Percentiles rank a stretch among this genome's conserved stretches.
Conservation (phyloP, 2,113 vertebrate genomes). For the Gracilinanus agilis region DNA sequence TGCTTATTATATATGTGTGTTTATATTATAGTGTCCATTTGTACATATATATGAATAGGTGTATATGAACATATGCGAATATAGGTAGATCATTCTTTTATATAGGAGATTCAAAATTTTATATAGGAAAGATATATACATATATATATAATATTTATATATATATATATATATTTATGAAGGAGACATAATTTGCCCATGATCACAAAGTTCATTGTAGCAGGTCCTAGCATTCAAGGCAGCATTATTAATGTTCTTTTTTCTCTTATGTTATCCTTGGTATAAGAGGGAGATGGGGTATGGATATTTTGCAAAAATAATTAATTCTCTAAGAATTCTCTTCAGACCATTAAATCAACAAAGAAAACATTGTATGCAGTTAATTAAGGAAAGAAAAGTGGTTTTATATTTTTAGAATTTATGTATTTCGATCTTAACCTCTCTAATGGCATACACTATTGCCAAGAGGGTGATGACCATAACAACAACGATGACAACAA, state of each 20-base stretch:
- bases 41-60: too few species aligned
- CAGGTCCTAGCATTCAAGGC: neutral
- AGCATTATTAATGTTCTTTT: neutral
- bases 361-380: slow-evolving; percentile 31
- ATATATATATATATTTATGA: too few species aligned
- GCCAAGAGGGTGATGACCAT: neutral
- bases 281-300: neutral
- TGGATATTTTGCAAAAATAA: slow-evolving; percentile 15
- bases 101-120: too few species aligned
- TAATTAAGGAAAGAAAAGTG: neutral
- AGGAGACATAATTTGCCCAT: neutral
- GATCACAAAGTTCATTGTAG: neutral
- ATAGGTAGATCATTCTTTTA: neutral
- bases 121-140: too few species aligned
- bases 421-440: neutral
- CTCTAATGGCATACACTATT: neutral
- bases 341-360: slow-evolving; percentile 15
- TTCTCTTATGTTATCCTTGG: neutral
- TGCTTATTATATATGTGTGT: too few species aligned
- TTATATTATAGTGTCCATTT: too few species aligned
- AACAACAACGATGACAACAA: neutral
- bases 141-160: too few species aligned
- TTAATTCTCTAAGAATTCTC: slow-evolving; percentile 56
- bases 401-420: slow-evolving; percentile 17
- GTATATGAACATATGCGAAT: too few species aligned